Conservation (phyloP, 1,140 invertebrate species). For the Nautilus pompilius region DNA sequence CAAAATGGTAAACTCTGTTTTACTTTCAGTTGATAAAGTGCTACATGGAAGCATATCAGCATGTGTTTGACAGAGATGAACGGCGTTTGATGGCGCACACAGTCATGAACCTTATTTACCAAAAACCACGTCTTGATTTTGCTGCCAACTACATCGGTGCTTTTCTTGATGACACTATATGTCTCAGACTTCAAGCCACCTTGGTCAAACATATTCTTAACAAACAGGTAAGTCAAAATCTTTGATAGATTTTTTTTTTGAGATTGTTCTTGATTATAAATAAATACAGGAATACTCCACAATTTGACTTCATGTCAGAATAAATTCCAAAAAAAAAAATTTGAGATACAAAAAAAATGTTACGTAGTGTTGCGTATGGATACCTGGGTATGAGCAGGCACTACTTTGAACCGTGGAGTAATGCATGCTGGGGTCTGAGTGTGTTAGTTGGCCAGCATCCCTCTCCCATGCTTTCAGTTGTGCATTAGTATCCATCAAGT, state of each 20-base stretch:
- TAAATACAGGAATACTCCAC: background rate
- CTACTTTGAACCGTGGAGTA: too few species aligned
- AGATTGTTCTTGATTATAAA: background rate
- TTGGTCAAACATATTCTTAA: constrained; percentile 49
- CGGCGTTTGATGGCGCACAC: constrained; percentile 45
- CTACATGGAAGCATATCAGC: constrained; percentile 54
- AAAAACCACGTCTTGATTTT: constrained; percentile 44
- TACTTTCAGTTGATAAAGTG: constrained; percentile 49
- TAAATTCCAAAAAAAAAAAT: too few species aligned
- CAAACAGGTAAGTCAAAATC: constrained; percentile 36
- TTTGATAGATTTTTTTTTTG: background rate
- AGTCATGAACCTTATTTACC: constrained; percentile 51
- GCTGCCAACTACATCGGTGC: constrained; percentile 45
- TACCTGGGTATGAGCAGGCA: too few species aligned
- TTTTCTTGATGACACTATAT: constrained; percentile 46
- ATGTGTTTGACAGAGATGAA: constrained; percentile 54
- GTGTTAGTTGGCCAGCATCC: too few species aligned
- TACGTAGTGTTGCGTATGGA: too few species aligned
- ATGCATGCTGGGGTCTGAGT: too few species aligned
- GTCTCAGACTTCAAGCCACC: constrained; percentile 34
- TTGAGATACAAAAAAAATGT: too few species aligned
- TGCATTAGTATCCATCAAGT: too few species aligned
- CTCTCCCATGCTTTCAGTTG: too few species aligned
- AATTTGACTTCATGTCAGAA: too few species aligned
- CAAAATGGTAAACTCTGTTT: background rate